phyloP scores from a whole-genome alignment of 2,888 invertebrate species.

The Sisyra nigra region DNA sequence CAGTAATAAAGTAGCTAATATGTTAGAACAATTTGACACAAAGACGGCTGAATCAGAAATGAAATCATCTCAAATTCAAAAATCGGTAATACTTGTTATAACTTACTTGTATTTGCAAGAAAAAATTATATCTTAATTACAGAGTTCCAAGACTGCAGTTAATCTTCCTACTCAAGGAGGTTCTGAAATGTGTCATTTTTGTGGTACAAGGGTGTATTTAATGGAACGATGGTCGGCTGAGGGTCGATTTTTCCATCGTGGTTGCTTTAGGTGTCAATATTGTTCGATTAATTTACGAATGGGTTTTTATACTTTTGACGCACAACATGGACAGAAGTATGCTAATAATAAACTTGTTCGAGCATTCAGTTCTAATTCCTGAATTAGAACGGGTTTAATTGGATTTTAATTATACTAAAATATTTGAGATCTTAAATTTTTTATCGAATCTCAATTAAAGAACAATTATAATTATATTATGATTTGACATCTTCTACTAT shows the following conservation, averaged over 20 bases:
- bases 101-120: too few relatives aligned
- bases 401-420: background rate
- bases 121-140: constrained; percentile 15
- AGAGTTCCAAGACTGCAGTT: constrained; percentile 42
- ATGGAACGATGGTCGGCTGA: constrained; percentile 84
- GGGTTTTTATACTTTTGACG: constrained; percentile 58
- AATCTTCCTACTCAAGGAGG: constrained; percentile 46
- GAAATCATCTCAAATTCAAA: constrained; percentile 22
- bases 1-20: constrained; percentile 65
- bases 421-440: background rate
- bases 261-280: constrained; percentile 88
- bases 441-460: too few relatives aligned
- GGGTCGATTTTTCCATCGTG: constrained; percentile 80
- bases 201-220: constrained; percentile 80
- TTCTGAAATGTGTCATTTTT: constrained; percentile 72
- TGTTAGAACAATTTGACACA: constrained; percentile 64
- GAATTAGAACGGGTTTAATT: background rate
- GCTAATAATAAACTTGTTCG: background rate
- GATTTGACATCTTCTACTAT: too few relatives aligned
- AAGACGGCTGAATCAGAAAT: constrained; percentile 34
- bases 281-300: constrained; percentile 73
- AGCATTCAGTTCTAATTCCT: background rate
- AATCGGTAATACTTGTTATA: constrained; percentile 25
- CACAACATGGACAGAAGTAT: constrained; percentile 39
- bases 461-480: too few relatives aligned